Conservation (phyloP, 2,113 vertebrate genomes). For the Hassar affinis region DNA sequence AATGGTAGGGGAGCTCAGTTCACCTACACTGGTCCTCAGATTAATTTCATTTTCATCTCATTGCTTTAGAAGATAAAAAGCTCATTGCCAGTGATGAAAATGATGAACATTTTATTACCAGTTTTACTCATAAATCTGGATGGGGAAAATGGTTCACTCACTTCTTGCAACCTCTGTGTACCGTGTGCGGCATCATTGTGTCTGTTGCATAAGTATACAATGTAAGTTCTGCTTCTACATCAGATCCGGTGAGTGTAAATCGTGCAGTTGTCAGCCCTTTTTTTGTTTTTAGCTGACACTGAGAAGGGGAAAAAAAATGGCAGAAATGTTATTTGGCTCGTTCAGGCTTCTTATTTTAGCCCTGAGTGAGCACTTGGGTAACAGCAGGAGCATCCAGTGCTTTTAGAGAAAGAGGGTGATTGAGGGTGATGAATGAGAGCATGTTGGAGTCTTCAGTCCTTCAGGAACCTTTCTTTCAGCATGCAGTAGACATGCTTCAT, state of each 20-base stretch:
- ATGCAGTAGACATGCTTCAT: conserved; percentile 11
- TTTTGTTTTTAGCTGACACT: conserved; percentile 61
- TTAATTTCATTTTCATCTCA: not conserved
- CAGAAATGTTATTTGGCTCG: conserved; percentile 59
- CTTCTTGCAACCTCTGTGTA: not conserved
- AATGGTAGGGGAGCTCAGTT: not conserved
- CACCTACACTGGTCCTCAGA: not conserved
- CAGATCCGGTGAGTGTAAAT: conserved; percentile 63
- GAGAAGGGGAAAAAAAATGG: conserved; percentile 41
- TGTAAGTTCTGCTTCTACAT: conserved; percentile 20
- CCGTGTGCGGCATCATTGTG: too few species aligned
- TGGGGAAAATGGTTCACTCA: not conserved
- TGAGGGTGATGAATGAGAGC: conserved; percentile 15
- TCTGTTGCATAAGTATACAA: not conserved
- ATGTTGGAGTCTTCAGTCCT: not conserved
- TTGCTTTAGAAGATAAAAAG: not conserved
- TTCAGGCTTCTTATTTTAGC: conserved; percentile 60
- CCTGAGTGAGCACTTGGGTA: conserved; percentile 2
- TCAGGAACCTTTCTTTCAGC: conserved; percentile 9
- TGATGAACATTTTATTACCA: not conserved
- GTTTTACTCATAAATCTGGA: not conserved
- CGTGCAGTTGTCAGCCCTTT: conserved; percentile 66
- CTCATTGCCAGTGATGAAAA: not conserved
- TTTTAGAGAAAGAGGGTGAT: conserved; percentile 7
- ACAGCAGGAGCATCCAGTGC: conserved; percentile 14